Evolutionary conservation across 1,140 invertebrate species (phyloP), one percentile per base, ranked within the genome.

Genomic region (Pseudomyrmex flavicornis): DNA sequence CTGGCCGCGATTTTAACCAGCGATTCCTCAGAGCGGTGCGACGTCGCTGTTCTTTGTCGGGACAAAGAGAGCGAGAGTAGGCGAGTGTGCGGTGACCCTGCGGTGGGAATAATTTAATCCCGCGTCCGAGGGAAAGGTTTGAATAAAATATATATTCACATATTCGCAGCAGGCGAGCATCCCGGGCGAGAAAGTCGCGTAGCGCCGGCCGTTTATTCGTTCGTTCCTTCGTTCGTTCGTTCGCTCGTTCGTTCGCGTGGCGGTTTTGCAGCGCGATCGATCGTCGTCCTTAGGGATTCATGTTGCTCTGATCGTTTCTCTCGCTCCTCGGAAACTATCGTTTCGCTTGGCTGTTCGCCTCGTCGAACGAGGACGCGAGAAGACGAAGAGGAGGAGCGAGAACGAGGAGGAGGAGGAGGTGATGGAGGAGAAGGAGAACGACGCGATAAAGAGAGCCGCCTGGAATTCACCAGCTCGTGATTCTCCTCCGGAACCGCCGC

Each of bases 141-240:
- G 94, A 94, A 94, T 94, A 94, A 94, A 94, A 94, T 94, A 94
- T 35, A 35, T 94, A 94, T 94, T 94, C 93, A 94, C 93, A 94
- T 94, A 94, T 94, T 94, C 93, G 92, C 92, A 93, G 84, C 91
- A 94, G 93, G 93, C 87, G 75, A 88, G 54, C 87, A 94, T 93
- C 90, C 66, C 22, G 15, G 8, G 20, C 35, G 86, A 93, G 93
- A 77, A 92, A 90, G 92, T 93, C 56, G 59, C 46, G 50, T 9
- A 59, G 83, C 54, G 46, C 52, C 52, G 50, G 12, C 35, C 35
- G 35, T 22, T 35, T 73, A 50, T 12, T 50, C 48, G 48, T 52
- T 52, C 46, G 59, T 61, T 12, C 15, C 2, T 22, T 20, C 61
- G 46, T 22, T 17, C 50, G 74, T 15, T 65, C 61, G 61, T 54